phyloP scores from a whole-genome alignment of 2,888 invertebrate species.

The Lochmaea capreae region DNA sequence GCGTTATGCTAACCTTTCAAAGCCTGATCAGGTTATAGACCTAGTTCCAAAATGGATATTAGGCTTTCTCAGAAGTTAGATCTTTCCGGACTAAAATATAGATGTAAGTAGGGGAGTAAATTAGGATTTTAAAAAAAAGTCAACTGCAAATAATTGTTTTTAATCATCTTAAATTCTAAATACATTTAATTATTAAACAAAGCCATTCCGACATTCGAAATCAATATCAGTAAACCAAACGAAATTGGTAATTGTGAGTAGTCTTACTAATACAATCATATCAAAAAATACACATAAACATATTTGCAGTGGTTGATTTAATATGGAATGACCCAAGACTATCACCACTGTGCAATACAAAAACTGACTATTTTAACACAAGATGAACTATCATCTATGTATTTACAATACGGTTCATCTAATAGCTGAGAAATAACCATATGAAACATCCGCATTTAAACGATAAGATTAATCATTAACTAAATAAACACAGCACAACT shows the following conservation, averaged over 20 bases:
- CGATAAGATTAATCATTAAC: slow-evolving; percentile 2
- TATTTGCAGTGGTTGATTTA: slow-evolving; percentile 15
- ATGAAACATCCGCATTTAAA: slow-evolving; percentile 25
- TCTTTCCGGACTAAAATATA: too few species aligned
- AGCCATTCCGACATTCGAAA: slow-evolving; percentile 7
- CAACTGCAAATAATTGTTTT: slow-evolving; percentile 1
- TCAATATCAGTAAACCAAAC: neutral
- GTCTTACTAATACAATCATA: neutral
- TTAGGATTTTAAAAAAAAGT: neutral
- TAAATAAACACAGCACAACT: slow-evolving; percentile 8
- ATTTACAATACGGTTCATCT: slow-evolving; percentile 49
- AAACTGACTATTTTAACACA: slow-evolving; percentile 31
- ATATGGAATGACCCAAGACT: slow-evolving; percentile 37
- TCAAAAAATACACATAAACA: neutral
- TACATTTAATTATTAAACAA: neutral
- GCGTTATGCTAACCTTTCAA: too few species aligned
- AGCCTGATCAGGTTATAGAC: too few species aligned
- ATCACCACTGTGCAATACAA: slow-evolving; percentile 46
- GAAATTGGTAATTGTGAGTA: neutral
- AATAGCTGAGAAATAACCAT: slow-evolving; percentile 48
- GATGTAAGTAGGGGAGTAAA: too few species aligned
- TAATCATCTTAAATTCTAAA: slow-evolving; percentile 4
- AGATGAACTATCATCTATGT: slow-evolving; percentile 38
- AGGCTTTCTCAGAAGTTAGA: too few species aligned
- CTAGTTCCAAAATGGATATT: too few species aligned